Conservation (phyloP, 2,113 vertebrate species). For the Todiramphus saurophagus region DNA sequence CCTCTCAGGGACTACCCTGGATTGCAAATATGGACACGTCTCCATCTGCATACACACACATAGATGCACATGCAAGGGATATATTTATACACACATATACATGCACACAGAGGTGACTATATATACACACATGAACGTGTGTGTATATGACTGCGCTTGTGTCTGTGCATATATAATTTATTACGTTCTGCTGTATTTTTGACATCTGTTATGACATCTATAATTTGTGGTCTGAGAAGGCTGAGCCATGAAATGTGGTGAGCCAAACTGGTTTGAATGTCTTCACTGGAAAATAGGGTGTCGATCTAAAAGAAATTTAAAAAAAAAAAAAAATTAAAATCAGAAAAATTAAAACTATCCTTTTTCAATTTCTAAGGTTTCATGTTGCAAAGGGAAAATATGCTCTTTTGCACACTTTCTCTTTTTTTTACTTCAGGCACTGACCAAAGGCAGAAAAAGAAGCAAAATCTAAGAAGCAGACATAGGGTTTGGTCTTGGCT, state of each 20-base stretch:
- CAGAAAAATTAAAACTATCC: not conserved
- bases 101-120: not conserved
- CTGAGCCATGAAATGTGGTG: slow-evolving; percentile 24
- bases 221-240: slow-evolving; percentile 56
- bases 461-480: not conserved
- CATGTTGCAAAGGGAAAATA: not conserved
- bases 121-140: not conserved
- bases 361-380: not conserved
- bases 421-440: not conserved
- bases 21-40: not conserved
- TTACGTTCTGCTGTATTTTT: slow-evolving; percentile 43
- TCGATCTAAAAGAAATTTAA: not conserved
- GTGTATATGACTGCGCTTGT: not conserved
- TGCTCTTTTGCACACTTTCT: not conserved
- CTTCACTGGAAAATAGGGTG: slow-evolving; percentile 9
- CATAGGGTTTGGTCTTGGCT: not conserved
- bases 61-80: not conserved
- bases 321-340: not conserved
- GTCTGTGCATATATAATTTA: slow-evolving; percentile 1
- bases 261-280: not conserved
- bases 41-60: not conserved
- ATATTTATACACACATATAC: not conserved
- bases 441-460: not conserved
- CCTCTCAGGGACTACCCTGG: not conserved
- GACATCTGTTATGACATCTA: slow-evolving; percentile 38